Percentiles rank a stretch among this genome's conserved stretches.
phyloP scores from a whole-genome alignment of 2,888 invertebrate species.

The Agrotis clavis region DNA sequence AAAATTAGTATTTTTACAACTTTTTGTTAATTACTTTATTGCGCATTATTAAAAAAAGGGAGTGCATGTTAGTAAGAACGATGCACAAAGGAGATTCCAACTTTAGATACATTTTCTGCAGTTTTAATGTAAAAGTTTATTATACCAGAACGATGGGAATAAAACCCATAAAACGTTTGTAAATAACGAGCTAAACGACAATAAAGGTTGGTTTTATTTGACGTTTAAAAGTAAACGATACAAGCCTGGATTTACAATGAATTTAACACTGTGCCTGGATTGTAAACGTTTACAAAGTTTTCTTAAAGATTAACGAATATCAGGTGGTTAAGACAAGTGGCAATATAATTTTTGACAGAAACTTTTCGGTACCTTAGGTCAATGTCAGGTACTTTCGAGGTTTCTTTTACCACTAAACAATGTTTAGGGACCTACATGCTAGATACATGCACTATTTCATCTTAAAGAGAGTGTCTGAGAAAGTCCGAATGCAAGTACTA shows the following conservation, averaged over 20 bases:
- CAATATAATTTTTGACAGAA: too few species aligned
- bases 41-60: too few species aligned
- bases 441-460: constrained; percentile 17
- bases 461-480: constrained; percentile 38
- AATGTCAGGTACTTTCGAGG: too few species aligned
- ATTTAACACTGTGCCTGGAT: constrained; percentile 20
- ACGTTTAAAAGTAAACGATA: constrained; percentile 30
- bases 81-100: constrained; percentile 19
- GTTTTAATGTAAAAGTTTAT: constrained; percentile 22
- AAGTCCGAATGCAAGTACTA: constrained; percentile 31
- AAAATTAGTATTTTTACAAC: background rate
- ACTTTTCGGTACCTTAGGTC: too few species aligned
- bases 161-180: constrained; percentile 47
- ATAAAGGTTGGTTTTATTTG: constrained; percentile 52
- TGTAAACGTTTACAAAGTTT: background rate
- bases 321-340: too few species aligned
- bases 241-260: constrained; percentile 41
- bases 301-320: background rate
- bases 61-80: background rate
- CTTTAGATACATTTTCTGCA: constrained; percentile 6
- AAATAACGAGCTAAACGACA: constrained; percentile 41
- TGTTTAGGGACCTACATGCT: background rate
- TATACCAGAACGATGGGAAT: constrained; percentile 49
- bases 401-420: too few species aligned
- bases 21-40: background rate